phyloP scores from a whole-genome alignment of 2,797 vertebrate species.

The Macroramphosus scolopax region DNA sequence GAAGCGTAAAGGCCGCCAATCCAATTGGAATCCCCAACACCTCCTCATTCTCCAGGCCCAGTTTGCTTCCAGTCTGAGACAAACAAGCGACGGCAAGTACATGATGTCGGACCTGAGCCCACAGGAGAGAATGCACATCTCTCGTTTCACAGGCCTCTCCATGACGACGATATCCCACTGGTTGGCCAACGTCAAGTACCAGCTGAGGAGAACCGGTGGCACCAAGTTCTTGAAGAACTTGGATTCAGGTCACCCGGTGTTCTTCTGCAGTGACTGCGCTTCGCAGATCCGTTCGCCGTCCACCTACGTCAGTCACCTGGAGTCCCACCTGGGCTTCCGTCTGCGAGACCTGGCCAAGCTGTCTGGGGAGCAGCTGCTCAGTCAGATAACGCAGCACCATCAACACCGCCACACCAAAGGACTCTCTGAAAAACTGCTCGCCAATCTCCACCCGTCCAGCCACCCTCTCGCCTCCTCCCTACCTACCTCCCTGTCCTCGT shows the following conservation, averaged over 20 bases:
- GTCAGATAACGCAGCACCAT: conserved; percentile 84
- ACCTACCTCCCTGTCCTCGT: conserved; percentile 78
- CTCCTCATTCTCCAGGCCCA: conserved; percentile 98
- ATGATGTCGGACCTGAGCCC: conserved; percentile 99
- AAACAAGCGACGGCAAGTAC: conserved; percentile 95
- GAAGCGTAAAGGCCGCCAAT: conserved; percentile 98
- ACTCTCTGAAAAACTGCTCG: conserved; percentile 91
- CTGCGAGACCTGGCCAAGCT: conserved; percentile 95
- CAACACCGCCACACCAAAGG: conserved; percentile 87
- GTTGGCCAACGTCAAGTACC: conserved; percentile 99
- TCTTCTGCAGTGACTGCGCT: conserved; percentile 99
- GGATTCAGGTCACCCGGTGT: conserved; percentile 97
- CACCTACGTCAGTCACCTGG: conserved; percentile 96
- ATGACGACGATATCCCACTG: conserved; percentile 99
- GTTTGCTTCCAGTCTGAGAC: conserved; percentile 95
- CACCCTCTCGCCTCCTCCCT: conserved; percentile 76
- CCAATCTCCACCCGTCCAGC: conserved; percentile 68
- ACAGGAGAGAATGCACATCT: conserved; percentile 99
- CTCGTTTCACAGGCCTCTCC: conserved; percentile 96
- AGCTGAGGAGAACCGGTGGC: conserved; percentile 97
- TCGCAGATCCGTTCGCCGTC: conserved; percentile 98
- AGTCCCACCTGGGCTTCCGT: conserved; percentile 97
- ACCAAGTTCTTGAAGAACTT: conserved; percentile 99
- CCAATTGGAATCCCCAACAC: conserved; percentile 99
- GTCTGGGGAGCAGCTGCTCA: conserved; percentile 91